Base-by-base conservation (phyloP, 2,888 invertebrate genomes). In the Pardosa pseudoannulata region DNA sequence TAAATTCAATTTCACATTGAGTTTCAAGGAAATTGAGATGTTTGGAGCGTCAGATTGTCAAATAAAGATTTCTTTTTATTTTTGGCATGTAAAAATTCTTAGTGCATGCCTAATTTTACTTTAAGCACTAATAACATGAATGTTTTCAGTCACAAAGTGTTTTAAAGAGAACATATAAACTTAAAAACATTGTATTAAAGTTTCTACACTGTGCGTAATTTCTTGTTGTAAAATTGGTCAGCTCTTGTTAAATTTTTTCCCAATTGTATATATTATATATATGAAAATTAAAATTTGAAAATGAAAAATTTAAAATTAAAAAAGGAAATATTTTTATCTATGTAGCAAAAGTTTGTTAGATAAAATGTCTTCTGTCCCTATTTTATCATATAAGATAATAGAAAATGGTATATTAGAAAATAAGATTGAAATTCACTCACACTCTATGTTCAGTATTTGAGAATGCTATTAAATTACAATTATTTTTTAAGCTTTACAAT, bases 71-170 rank as follows among this genome's bases (percentile, higher is more conserved):
- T n/a, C n/a, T n/a, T n/a, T n/a, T n/a, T 16, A 29, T 16, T 65
- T 31, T 29, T 65, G 65, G 65, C 31, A 65, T n/a, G 65, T 16
- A 13, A n/a, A n/a, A n/a, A 65, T n/a, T 65, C 29, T 29, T 16
- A 29, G 6, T 65, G 29, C 65, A 65, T 65, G 65, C 65, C 65
- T 65, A 31, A 65, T 65, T 31, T 28, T 29, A 65, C 23, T 65
- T 29, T 65, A 29, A 65, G 65, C 65, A 65, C 65, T 13, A 13
- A 65, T 29, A 7, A 65, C 31, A 27, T 62, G 19, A n/a, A 31
- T 65, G 65, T 65, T 65, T 65, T 65, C 65, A 65, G 29, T 65
- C 56, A 56, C 56, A 56, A 56, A 56, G 56, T 23, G 23, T 56
- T 56, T n/a, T 56, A 56, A 56, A 56, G 11, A 23, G 13, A 16